Conservation (phyloP, 1,140 invertebrate genomes). For the Mizuhopecten yessoensis region DNA sequence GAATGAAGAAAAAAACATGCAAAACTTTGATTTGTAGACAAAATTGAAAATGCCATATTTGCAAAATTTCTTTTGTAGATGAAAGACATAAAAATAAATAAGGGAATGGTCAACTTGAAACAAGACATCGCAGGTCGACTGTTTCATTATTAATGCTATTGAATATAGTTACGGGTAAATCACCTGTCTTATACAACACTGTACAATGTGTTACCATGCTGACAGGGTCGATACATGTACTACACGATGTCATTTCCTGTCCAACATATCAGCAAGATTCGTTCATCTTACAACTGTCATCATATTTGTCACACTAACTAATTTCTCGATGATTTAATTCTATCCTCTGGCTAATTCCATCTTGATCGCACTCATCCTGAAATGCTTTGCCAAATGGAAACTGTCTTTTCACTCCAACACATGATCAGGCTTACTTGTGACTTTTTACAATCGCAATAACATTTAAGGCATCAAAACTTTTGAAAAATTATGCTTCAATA, state of each 20-base stretch:
- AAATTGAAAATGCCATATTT: background rate
- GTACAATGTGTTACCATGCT: background rate
- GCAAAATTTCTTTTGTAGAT: background rate
- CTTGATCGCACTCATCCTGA: too few relatives aligned
- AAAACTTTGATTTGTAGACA: background rate
- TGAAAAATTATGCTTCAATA: too few relatives aligned
- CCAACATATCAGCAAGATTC: background rate
- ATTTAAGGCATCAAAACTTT: too few relatives aligned
- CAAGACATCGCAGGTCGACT: background rate
- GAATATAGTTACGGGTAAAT: too few relatives aligned
- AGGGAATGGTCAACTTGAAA: background rate
- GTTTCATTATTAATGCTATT: background rate
- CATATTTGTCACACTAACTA: too few relatives aligned
- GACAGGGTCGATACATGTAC: background rate
- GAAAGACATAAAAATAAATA: background rate
- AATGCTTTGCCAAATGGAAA: too few relatives aligned
- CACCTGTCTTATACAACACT: background rate
- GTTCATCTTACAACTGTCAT: background rate
- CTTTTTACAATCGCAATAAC: background rate
- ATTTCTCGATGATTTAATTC: too few relatives aligned
- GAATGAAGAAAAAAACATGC: background rate
- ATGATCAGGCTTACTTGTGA: background rate
- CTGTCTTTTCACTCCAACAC: background rate
- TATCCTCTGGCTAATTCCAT: too few relatives aligned
- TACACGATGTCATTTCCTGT: constrained; percentile 1